Base-by-base conservation (phyloP, 2,797 vertebrate genomes). In the Pelobates cultripes region DNA sequence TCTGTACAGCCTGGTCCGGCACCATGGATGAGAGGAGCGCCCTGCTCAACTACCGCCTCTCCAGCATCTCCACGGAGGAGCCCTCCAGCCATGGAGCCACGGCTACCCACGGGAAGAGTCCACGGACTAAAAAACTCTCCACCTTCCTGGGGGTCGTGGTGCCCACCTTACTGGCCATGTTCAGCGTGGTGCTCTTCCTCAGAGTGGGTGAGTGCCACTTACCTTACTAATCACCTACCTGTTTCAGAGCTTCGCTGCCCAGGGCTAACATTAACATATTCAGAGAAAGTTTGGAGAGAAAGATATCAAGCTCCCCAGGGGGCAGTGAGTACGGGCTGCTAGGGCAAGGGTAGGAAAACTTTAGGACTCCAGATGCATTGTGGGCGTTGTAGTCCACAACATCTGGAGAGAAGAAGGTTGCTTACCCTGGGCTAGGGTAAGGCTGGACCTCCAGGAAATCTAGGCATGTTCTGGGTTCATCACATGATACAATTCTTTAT, bases 171-270 rank as follows among this genome's bases (percentile, higher is more conserved):
- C 95, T 97, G 84, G 96, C 96, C 0, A 97, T 97, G 96, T 97
- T 97, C 93, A 96, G 96, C 88, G 96, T 97, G 82, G 96, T 97
- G 15, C 83, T 97, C 14, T 97, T 97, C 83, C 93, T 97, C 68
- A 84, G 96, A 15, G 93, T 97, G 70, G 96, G 96, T 97, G 87
- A 94, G 96, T 92, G 51, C 45, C 15, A 67, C 17, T 10, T 7
- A 63, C 8, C 40, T 10, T 67, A 28, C 28, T 28, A 28, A 28
- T 28, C 28, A 28, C 1, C 28, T 28, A 28, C 28, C 17, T 64
- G 15, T 7, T 6, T 15, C 10, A 12, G 10, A 64, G 61, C 17
- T 64, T 53, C 13, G 51, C 7, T 7, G 51, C 51, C 51, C 3
- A 8, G 7, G 7, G 51, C 51, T 53, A 2, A 7, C 51, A 3